These are phyloP conservation scores for Passer montanus DNA, from an alignment of 2,113 vertebrate genomes.

Conservation along the genomic window DNA sequence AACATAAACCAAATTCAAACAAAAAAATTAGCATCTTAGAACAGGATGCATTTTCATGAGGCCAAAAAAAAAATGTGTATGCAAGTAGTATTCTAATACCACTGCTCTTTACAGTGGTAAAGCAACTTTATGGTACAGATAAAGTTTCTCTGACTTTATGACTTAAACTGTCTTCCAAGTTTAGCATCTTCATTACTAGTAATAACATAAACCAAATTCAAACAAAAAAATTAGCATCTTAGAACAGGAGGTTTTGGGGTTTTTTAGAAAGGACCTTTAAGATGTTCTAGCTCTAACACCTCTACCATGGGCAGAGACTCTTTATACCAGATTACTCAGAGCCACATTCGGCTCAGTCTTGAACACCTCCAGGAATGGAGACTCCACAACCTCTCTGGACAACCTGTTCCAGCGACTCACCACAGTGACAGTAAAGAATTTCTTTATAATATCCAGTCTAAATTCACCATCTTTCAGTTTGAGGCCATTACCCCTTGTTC, in stretches of 20 bases:
- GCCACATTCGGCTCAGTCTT: neutral
- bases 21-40: neutral
- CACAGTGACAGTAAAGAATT: neutral
- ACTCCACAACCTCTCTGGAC: neutral
- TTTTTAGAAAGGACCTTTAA: neutral
- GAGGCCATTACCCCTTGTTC: neutral
- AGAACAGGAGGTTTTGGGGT: rapidly evolving
- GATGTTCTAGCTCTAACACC: neutral
- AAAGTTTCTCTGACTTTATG: neutral
- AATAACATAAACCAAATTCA: neutral
- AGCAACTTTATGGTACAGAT: too few species aligned
- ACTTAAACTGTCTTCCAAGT: neutral
- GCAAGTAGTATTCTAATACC: too few species aligned
- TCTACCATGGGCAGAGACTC: neutral
- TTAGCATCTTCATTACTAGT: neutral
- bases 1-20: neutral
- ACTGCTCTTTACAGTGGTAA: too few species aligned
- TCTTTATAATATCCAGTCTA: neutral
- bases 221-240: neutral
- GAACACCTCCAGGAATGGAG: too few species aligned
- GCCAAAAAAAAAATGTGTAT: too few species aligned
- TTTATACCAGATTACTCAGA: neutral
- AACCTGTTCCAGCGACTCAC: neutral
- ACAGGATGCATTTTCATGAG: too few species aligned
- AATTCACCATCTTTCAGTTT: neutral